A percentile compares a stretch with the other conserved stretches of the same genome.
Conservation (phyloP, 2,888 invertebrate genomes). For the Chalcosyrphus nemorum region DNA sequence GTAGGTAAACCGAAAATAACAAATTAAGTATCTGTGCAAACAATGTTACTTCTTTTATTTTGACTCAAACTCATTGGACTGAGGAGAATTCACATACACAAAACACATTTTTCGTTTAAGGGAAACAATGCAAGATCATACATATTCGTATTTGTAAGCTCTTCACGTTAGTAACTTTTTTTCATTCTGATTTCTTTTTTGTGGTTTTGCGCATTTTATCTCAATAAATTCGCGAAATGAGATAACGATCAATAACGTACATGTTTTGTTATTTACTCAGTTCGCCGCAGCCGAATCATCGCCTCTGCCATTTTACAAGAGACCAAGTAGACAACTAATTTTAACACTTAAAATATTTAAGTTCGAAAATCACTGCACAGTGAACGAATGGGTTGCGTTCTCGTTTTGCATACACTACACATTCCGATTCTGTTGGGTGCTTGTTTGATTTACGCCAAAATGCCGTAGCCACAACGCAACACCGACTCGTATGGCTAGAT, state of each 20-base stretch:
- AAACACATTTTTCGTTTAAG: neutral
- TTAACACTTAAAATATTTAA: slow-evolving; percentile 22
- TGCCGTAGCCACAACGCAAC: slow-evolving; percentile 9
- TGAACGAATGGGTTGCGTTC: slow-evolving; percentile 23
- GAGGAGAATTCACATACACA: neutral
- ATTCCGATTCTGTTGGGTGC: slow-evolving; percentile 9
- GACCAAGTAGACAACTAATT: slow-evolving; percentile 27
- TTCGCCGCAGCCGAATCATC: neutral
- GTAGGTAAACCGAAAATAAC: neutral
- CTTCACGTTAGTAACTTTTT: neutral
- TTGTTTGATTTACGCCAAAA: neutral
- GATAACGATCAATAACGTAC: neutral
- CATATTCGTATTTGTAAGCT: neutral
- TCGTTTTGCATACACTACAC: slow-evolving; percentile 49
- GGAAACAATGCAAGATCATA: neutral
- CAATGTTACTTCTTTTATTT: neutral
- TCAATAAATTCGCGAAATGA: slow-evolving; percentile 1
- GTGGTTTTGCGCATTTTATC: neutral
- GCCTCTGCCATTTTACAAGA: slow-evolving; percentile 1
- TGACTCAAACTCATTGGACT: neutral
- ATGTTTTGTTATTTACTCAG: neutral
- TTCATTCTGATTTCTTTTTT: neutral
- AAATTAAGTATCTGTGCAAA: slow-evolving; percentile 7
- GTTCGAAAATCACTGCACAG: slow-evolving; percentile 29
- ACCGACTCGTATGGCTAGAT: slow-evolving; percentile 5